Evolutionary conservation across 2,113 vertebrate species (phyloP), one percentile per base, ranked within the genome.

Genomic region (Redunca redunca): DNA sequence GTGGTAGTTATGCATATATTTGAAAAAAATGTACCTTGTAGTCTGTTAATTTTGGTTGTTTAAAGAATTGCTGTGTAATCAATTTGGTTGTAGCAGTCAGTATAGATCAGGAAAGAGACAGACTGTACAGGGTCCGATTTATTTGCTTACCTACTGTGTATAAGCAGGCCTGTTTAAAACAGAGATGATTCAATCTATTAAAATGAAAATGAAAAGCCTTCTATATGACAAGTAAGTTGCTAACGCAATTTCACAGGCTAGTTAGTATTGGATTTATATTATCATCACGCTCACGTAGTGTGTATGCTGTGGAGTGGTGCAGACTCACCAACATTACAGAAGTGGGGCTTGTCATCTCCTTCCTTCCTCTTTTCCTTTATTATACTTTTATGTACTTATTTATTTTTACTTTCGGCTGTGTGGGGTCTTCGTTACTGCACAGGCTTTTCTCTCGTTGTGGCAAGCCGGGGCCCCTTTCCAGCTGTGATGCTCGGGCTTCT

Each of bases 61-160:
- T 85, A 89, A 82, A 89, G 64, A 96, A 78, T 62, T 89, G 53
- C 53, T 82, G 67, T 33, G 40, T 60, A 33, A 82, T 80, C 86
- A 85, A 30, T 91, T 91, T 71, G 21, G 28, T 40, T 60, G 5
- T 46, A 82, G n/a, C 21, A 94, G 33, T 67, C 13, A 30, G 40
- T 78, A 85, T 86, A 67, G 82, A 94, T 92, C 85, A 80, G 53
- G 60, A 88, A 40, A 64, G 53, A 81, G 36, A 90, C 4, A 55
- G 40, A 6, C 46, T 64, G 1, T 52, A 28, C 10, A 43, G 52
- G 23, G n/a, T 26, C 26, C 77, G 3, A 62, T 58, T 60, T 36
- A 71, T 71, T 58, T 62, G n/a, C 40, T 90, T 40, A 53, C 28
- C n/a, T 87, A 23, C 19, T 48, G 8, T 84, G 50, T 46, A 86